Percentiles rank a stretch among this genome's conserved stretches.
phyloP scores from a whole-genome alignment of 1,140 invertebrate genomes.

The Drosophila pectinifera region DNA sequence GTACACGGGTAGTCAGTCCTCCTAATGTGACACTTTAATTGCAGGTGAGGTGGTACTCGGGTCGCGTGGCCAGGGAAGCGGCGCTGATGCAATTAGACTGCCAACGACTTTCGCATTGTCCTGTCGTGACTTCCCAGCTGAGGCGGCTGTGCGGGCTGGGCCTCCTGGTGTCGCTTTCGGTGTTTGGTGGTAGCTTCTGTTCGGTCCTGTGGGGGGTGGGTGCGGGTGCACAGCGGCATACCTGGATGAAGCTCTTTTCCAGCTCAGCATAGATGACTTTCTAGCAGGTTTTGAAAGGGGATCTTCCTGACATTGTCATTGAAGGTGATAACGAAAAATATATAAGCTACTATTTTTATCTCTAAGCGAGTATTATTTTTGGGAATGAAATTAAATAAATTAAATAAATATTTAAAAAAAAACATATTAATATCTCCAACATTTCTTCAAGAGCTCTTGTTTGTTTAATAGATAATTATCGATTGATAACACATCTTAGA shows the following conservation, averaged over 20 bases:
- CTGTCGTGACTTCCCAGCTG: slow-evolving; percentile 65
- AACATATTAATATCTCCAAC: too few species aligned
- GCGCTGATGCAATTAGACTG: slow-evolving; percentile 76
- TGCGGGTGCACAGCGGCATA: slow-evolving; percentile 48
- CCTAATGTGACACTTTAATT: slow-evolving; percentile 84
- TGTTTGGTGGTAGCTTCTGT: slow-evolving; percentile 20
- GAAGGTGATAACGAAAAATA: neutral
- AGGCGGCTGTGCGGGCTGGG: slow-evolving; percentile 17
- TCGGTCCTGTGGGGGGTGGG: neutral
- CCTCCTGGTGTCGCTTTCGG: slow-evolving; percentile 1
- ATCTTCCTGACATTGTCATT: neutral
- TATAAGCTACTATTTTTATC: neutral
- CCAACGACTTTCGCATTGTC: slow-evolving; percentile 77
- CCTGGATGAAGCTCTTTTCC: slow-evolving; percentile 35
- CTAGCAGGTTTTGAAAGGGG: slow-evolving; percentile 9
- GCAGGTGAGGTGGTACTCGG: slow-evolving; percentile 72
- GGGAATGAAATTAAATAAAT: too few species aligned
- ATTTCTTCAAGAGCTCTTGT: neutral
- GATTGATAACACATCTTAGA: too few species aligned
- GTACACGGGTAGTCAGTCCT: slow-evolving; percentile 26
- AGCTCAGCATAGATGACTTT: slow-evolving; percentile 31
- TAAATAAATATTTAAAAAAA: too few species aligned
- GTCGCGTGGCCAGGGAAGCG: slow-evolving; percentile 69
- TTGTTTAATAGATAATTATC: too few species aligned
- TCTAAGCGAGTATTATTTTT: too few species aligned